Evolutionary conservation across 2,888 invertebrate genomes (phyloP), one percentile per base, ranked within the genome.

Genomic region (Meandrusa payeni): DNA sequence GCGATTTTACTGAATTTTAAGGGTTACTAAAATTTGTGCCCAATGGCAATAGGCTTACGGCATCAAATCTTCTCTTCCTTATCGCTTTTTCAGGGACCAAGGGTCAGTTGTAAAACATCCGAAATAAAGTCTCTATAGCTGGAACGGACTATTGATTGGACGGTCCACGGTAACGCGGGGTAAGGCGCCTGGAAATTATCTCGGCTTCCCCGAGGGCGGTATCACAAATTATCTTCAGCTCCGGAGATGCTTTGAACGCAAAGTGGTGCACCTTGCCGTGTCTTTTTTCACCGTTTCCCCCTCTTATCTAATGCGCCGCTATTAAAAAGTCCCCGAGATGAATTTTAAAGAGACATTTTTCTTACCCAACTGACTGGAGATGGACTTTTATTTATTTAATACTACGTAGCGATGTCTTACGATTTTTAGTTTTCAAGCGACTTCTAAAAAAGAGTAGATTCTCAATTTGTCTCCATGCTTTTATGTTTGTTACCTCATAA

Each of bases 261-360:
- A 50, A 54, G 54, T 49, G 50, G 50, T 45, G 45, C 45, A 41
- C 31, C 48, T 43, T 37, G 37, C 9, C 13, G 20, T 41, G 22
- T 23, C 32, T 48, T 52, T 52, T 54, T 52, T n/a, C 49, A 46
- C 52, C 59, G 59, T 59, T 51, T 50, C 60, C 56, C 20, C 51
- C 48, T 51, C 59, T 61, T 61, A 51, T 52, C 61, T 57, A 55
- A 53, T 46, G 45, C 50, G 51, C 41, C 36, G 57, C 62, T 58
- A 63, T 61, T 69, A 63, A 61, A 65, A 67, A 59, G 51, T 64
- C 60, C 46, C 58, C 53, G 59, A 47, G 55, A 55, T 57, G 61
- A 69, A 69, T 68, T 67, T 63, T 63, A 64, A 64, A 61, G 61
- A 48, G 51, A 47, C 48, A 61, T 63, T 59, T 53, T 41, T 45